Evolutionary conservation across 2,888 invertebrate genomes (phyloP).

Genomic region (Aphelenchoides bicaudatus): DNA sequence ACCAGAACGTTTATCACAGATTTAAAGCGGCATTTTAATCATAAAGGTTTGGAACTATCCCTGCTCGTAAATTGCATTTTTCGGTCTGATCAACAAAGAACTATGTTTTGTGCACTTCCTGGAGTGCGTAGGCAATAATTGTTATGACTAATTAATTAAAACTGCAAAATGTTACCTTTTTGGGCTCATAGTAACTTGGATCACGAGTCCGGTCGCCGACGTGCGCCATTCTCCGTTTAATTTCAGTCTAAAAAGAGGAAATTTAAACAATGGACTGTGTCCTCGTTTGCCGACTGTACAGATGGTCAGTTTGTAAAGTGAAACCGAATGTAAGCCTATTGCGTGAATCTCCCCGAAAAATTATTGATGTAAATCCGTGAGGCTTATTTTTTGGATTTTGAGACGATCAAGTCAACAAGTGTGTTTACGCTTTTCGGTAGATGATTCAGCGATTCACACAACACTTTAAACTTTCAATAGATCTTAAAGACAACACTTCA

Average conservation of each 20-base stretch:
- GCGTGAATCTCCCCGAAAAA: not conserved
- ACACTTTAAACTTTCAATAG: too few relatives aligned
- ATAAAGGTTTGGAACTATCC: too few relatives aligned
- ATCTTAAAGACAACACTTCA: too few relatives aligned
- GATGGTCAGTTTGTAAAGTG: not conserved
- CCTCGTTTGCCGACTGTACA: not conserved
- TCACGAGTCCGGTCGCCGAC: conserved; percentile 12
- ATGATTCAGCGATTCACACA: too few relatives aligned
- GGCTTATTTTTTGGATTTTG: too few relatives aligned
- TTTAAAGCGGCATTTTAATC: too few relatives aligned
- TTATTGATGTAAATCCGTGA: conserved; percentile 8
- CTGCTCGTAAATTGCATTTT: too few relatives aligned
- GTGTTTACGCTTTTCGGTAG: too few relatives aligned
- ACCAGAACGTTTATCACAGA: too few relatives aligned
- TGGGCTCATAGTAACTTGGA: not conserved
- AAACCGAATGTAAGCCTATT: not conserved
- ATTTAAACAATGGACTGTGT: conserved; percentile 2
- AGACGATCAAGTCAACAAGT: too few relatives aligned
- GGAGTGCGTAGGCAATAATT: not conserved
- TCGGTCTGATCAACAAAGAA: too few relatives aligned
- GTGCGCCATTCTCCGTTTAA: conserved; percentile 17
- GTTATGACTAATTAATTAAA: not conserved
- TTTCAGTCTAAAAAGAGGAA: conserved; percentile 16
- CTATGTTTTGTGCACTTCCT: too few relatives aligned
- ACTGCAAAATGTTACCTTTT: conserved; percentile 1